phyloP scores from a whole-genome alignment of 2,888 invertebrate species.

The Papilio demoleus region DNA sequence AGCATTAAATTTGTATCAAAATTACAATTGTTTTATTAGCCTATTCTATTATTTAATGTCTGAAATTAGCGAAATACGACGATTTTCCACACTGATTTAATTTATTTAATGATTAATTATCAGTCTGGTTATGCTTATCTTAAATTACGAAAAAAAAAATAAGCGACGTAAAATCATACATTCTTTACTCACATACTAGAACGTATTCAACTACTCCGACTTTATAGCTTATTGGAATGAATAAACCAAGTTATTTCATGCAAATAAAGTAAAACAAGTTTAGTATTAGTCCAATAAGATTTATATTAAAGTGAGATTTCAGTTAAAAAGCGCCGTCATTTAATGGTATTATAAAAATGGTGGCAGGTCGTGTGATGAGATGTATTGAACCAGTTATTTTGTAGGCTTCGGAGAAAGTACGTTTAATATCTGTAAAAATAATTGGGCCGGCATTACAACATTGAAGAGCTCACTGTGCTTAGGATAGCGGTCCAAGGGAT shows the following conservation, averaged over 20 bases:
- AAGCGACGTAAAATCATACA: too few relatives aligned
- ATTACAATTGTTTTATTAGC: too few relatives aligned
- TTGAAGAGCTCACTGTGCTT: constrained; percentile 38
- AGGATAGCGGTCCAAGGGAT: constrained; percentile 18
- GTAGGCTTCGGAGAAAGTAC: constrained; percentile 59
- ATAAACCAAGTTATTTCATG: background rate
- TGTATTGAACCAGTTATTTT: constrained; percentile 51
- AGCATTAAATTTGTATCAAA: background rate
- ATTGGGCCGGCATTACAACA: constrained; percentile 59
- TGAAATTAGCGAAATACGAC: too few relatives aligned
- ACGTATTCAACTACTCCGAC: too few relatives aligned
- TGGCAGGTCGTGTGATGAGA: constrained; percentile 48
- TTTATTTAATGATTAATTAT: too few relatives aligned
- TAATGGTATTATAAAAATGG: constrained; percentile 43
- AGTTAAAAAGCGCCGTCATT: constrained; percentile 28
- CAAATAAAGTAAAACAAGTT: constrained; percentile 17
- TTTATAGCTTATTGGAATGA: background rate
- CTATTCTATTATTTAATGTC: too few relatives aligned
- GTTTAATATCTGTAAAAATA: constrained; percentile 56
- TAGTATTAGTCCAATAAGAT: background rate
- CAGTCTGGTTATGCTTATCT: too few relatives aligned
- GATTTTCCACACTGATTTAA: too few relatives aligned
- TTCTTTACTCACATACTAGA: background rate
- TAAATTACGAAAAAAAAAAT: too few relatives aligned
- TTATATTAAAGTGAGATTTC: constrained; percentile 10